Base-by-base conservation (phyloP, 1,140 invertebrate genomes). In the Drosophila erecta region DNA sequence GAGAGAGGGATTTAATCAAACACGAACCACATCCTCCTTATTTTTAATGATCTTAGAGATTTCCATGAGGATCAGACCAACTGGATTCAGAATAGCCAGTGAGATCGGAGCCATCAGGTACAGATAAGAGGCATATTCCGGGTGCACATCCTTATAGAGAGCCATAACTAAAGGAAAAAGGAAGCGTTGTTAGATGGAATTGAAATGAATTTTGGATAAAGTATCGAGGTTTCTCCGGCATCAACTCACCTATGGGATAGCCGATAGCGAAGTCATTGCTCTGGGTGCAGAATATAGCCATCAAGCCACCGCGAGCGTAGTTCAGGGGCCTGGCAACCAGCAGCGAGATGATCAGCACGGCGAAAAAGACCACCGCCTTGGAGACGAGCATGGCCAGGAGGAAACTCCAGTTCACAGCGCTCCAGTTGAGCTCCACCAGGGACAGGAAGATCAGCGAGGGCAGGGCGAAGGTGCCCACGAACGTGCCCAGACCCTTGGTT, bases 201-300 rank as follows among this genome's bases (percentile, higher is more conserved):
- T 37, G 1, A 37, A 14, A 14, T 12, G 12, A 4, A 12, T 37
- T 14, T 37, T 3, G 12, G 8, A 37, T 37, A 10, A 12, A 14
- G 10, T 5, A 14, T 38, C 2, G 12, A 30, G 30, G 7, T 10
- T 30, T 1, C 8, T 27, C 1, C 6, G 5, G 6, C 24, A 4
- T 27, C 6, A n/a, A 57, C 95, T 95, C 94, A 98, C 97, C 95
- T 86, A 99, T 98, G 4, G 98, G 98, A 93, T 97, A 98, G 64
- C 98, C 98, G 77, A 99, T 95, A 49, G 98, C 98, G 94, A 99
- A 99, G 93, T 99, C 98, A 94, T 99, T 99, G 91, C 97, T 98
- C 91, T 99, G 98, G 0, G 98, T 99, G 49, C 96, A 97, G 92
- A 99, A 99, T 79, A 99, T 99, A 22, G 97, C 97, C 94, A 97